Evolutionary conservation across 2,888 invertebrate species (phyloP), one percentile per base, ranked within the genome.

Genomic region (Drosophila pseudotakahashii): DNA sequence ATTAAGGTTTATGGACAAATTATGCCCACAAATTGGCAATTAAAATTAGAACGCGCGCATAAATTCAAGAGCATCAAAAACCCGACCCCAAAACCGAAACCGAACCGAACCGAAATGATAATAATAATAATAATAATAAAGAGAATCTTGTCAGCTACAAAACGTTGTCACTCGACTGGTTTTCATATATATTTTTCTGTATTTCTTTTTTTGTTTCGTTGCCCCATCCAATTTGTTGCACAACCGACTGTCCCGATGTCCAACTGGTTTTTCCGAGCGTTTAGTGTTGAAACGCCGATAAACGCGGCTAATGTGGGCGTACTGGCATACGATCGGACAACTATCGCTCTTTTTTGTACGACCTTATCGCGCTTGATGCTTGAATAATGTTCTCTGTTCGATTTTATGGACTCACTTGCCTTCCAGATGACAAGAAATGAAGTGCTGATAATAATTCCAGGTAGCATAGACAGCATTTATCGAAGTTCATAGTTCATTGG

Each of bases 21-120:
- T 88, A 83, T 83, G 89, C 81, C 89, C 89, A 82, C 88, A 88
- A 83, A 88, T 88, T 88, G 83, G 75, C 83, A 88, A 83, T 83
- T 83, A 88, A 88, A 83, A 83, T 83, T 88, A 83, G 89, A 83
- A 86, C 89, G 81, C 81, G 81, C 72, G 73, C 81, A 83, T 83
- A 83, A 83, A 83, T 88, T 83, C 78, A 82, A 75, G 68, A 78
- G 66, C 67, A 59, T 47, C 23, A 45, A 32, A 36, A 37, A 44
- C 48, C 39, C 19, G 39, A 57, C 53, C 26, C 52, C 26, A 34
- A 62, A 39, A 19, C 59, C 30, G 13, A 66, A 30, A 23, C 19
- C 37, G 32, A 63, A 51, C 41, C 10, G 41, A 42, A 42, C 34
- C 34, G 13, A 19, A 13, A 23, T 26, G 26, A 32, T 6, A 26